phyloP scores from a whole-genome alignment of 2,797 vertebrate genomes.

The Cercopithecus mitis region DNA sequence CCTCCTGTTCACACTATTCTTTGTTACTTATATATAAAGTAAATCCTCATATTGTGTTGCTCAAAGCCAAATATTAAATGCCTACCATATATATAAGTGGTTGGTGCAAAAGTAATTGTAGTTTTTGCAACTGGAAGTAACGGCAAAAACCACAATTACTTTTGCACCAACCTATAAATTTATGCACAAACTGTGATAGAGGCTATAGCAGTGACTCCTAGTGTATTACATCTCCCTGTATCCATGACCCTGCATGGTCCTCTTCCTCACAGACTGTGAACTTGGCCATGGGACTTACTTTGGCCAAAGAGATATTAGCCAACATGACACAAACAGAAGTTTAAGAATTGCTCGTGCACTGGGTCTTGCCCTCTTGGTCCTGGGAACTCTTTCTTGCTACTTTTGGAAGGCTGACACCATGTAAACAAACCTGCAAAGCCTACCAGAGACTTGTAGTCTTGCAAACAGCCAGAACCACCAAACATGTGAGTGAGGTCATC shows the following conservation, averaged over 20 bases:
- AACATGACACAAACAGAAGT: neutral
- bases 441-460: neutral
- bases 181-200: neutral
- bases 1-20: neutral
- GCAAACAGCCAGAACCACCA: neutral
- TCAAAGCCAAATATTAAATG: conserved; percentile 36
- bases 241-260: rapidly evolving
- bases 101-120: too few relatives aligned
- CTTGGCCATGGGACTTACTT: neutral
- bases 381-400: neutral
- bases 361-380: neutral
- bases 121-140: too few relatives aligned
- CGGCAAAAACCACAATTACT: neutral
- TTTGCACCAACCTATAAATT: neutral
- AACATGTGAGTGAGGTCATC: neutral
- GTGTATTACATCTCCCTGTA: neutral
- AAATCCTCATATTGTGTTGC: neutral
- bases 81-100: neutral
- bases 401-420: neutral
- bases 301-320: neutral
- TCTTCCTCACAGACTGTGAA: neutral
- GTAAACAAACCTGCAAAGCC: neutral
- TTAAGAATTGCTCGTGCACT: neutral
- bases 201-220: neutral
- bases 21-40: neutral